These are phyloP conservation scores for Tanypteryx hageni DNA, from an alignment of 2,888 invertebrate species.

Conservation along the genomic window DNA sequence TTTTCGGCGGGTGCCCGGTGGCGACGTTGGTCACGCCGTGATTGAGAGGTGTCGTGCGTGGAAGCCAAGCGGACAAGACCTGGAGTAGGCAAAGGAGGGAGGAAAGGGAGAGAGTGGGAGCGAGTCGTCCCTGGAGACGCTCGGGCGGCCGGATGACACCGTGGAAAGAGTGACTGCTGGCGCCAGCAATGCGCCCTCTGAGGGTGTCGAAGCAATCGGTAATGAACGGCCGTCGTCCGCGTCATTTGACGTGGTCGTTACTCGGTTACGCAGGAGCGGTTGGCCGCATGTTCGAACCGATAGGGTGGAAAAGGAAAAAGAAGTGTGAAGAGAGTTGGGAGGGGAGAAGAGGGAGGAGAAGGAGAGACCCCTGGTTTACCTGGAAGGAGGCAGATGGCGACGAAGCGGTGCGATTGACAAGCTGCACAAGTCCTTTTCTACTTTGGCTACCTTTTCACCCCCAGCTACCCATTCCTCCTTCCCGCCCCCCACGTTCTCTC, in stretches of 20 bases:
- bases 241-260: constrained; percentile 41
- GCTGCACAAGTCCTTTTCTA: constrained; percentile 43
- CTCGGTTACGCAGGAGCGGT: constrained; percentile 48
- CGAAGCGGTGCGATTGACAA: constrained; percentile 56
- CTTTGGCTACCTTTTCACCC: constrained; percentile 32
- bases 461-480: not conserved
- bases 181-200: not conserved
- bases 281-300: not conserved
- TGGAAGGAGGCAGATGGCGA: constrained; percentile 37
- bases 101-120: not conserved
- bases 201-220: not conserved
- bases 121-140: constrained; percentile 15
- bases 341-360: constrained; percentile 34
- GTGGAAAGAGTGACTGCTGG: constrained; percentile 1
- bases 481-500: not conserved
- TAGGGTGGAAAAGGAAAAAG: constrained; percentile 14
- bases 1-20: constrained; percentile 7
- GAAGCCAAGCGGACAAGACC: too few relatives aligned
- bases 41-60: constrained; percentile 52
- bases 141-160: constrained; percentile 36
- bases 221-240: constrained; percentile 27
- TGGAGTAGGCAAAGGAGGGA: too few relatives aligned
- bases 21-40: constrained; percentile 27
- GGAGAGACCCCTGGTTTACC: constrained; percentile 29
- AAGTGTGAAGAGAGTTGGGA: constrained; percentile 1